Conservation (phyloP, 2,113 vertebrate species). For the Coreoperca whiteheadi region DNA sequence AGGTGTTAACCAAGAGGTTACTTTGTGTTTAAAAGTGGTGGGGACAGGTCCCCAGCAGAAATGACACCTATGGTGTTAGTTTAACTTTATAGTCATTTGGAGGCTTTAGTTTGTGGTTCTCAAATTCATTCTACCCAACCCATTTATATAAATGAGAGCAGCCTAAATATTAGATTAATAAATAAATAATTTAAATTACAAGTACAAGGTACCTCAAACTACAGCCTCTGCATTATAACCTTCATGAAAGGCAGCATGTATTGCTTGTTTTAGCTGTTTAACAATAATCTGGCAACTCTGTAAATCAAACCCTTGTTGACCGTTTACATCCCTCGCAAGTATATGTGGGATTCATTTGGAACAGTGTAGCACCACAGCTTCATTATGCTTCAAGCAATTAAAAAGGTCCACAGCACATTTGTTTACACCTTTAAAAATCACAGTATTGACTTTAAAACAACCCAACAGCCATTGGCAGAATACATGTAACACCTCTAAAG, state of each 20-base stretch:
- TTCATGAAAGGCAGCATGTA: neutral
- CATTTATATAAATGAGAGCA: neutral
- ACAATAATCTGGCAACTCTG: neutral
- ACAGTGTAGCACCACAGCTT: neutral
- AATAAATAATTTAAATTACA: neutral
- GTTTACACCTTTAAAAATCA: constrained; percentile 70
- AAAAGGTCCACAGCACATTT: constrained; percentile 44
- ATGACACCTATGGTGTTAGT: too few relatives aligned
- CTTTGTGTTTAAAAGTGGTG: too few relatives aligned
- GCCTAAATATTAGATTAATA: neutral
- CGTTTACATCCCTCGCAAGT: neutral
- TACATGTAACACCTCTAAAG: constrained; percentile 84
- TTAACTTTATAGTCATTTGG: neutral
- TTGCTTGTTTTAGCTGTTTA: neutral
- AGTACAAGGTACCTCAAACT: too few relatives aligned
- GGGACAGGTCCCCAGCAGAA: too few relatives aligned
- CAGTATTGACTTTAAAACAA: constrained; percentile 74
- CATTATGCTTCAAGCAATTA: constrained; percentile 25
- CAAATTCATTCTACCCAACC: neutral
- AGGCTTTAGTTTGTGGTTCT: neutral
- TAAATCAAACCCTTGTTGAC: neutral
- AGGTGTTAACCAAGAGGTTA: neutral
- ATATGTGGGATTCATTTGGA: neutral
- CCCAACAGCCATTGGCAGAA: constrained; percentile 63
- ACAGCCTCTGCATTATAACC: neutral